Conservation (phyloP, 2,797 vertebrate species). For the Chloroceryle amazona region DNA sequence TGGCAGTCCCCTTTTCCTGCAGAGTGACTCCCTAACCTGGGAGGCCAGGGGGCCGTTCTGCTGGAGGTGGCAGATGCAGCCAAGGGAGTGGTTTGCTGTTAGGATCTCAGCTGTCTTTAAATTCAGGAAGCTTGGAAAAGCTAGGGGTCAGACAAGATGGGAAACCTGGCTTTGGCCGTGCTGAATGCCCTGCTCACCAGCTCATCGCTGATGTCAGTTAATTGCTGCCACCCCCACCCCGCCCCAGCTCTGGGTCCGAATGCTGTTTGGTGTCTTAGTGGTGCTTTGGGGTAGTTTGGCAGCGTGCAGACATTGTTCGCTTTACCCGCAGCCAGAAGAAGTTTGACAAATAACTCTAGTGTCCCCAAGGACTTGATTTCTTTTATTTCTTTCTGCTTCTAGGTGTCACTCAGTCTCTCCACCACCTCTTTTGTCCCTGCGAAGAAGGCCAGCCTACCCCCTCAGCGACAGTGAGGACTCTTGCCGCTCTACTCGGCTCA, state of each 20-base stretch:
- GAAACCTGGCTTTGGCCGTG: not conserved
- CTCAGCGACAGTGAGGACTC: conserved; percentile 89
- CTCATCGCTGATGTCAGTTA: not conserved
- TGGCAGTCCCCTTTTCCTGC: not conserved
- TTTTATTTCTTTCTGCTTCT: conserved; percentile 64
- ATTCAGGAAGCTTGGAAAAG: not conserved
- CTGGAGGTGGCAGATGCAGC: not conserved
- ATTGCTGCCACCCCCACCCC: not conserved
- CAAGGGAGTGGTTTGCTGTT: not conserved
- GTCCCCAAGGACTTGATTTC: conserved; percentile 44
- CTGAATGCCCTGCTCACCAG: not conserved
- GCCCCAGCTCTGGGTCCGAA: rapidly evolving
- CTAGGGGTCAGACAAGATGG: not conserved
- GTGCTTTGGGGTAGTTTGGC: not conserved
- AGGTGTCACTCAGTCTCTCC: conserved; percentile 94
- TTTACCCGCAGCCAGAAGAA: not conserved
- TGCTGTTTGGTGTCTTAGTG: not conserved
- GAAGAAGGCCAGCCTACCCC: conserved; percentile 84
- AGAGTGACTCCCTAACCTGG: not conserved
- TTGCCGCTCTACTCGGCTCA: conserved; percentile 81
- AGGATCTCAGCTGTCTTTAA: not conserved
- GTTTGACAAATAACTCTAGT: not conserved
- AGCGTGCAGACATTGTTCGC: not conserved
- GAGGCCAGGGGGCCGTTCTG: not conserved
- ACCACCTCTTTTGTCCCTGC: conserved; percentile 85